Evolutionary conservation across 2,113 vertebrate genomes (phyloP).

Genomic region (Cettia cetti): DNA sequence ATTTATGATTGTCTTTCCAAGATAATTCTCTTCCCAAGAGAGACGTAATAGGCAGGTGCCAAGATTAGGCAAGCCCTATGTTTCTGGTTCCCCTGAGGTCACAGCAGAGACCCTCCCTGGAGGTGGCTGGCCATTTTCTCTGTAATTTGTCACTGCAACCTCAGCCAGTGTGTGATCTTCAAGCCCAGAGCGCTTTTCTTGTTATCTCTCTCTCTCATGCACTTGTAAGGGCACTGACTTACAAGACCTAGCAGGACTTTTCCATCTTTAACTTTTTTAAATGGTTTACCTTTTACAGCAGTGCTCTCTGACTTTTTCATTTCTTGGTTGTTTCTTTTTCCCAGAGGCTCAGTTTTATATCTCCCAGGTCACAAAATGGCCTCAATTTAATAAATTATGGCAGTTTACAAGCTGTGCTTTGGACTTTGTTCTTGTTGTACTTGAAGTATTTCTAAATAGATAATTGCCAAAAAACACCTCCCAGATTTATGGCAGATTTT

Average conservation of each 20-base stretch:
- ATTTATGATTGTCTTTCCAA: neutral
- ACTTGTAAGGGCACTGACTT: neutral
- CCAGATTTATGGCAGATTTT: neutral
- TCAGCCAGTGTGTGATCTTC: neutral
- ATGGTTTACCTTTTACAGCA: neutral
- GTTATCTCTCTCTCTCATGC: neutral
- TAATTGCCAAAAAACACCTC: neutral
- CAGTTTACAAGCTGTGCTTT: neutral
- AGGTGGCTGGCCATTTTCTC: neutral
- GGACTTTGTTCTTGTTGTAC: neutral
- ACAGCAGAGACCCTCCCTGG: neutral
- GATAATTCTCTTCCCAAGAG: neutral
- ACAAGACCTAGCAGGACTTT: neutral
- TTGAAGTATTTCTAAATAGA: constrained; percentile 9
- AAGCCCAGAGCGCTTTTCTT: neutral
- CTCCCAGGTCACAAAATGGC: neutral
- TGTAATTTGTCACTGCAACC: neutral
- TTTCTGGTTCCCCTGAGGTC: neutral
- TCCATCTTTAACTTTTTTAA: constrained; percentile 32
- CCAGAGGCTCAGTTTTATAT: neutral
- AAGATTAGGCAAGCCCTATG: neutral
- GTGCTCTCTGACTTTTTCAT: neutral
- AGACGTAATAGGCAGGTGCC: neutral
- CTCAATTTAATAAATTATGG: neutral
- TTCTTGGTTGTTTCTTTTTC: neutral